Conservation (phyloP, 2,113 vertebrate species). For the Neomonachus schauinslandi region DNA sequence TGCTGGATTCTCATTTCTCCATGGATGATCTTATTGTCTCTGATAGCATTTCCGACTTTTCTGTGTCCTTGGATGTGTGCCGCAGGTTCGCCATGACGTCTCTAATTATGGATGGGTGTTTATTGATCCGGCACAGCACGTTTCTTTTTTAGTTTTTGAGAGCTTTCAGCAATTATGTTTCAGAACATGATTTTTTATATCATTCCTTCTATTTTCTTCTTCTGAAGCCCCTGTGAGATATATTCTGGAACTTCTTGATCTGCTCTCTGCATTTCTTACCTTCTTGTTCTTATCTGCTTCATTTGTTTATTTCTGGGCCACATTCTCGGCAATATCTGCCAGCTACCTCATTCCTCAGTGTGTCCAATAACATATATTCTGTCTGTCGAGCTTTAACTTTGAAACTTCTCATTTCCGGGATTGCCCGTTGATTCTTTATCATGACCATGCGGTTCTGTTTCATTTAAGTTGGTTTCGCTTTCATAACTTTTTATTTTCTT, state of each 20-base stretch:
- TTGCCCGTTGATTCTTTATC: background rate
- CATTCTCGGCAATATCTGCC: background rate
- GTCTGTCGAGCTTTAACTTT: background rate
- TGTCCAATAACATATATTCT: background rate
- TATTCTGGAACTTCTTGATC: fast-evolving
- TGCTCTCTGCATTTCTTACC: background rate
- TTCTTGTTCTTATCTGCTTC: background rate
- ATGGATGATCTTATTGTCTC: background rate
- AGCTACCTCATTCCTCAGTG: fast-evolving
- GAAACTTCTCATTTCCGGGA: background rate
- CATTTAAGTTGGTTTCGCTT: background rate
- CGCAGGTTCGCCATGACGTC: fast-evolving
- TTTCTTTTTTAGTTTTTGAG: background rate
- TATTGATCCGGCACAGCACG: fast-evolving
- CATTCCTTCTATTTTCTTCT: background rate
- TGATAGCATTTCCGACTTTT: background rate
- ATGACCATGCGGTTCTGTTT: background rate
- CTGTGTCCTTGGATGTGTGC: too few species aligned
- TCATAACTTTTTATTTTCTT: background rate
- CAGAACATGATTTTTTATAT: background rate
- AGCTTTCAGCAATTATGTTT: background rate
- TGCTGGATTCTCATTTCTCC: background rate
- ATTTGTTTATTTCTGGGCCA: background rate
- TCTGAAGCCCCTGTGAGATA: background rate
- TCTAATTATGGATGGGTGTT: background rate